These are phyloP conservation scores for Sisyra nigra DNA, from an alignment of 2,888 invertebrate species.

Conservation along the genomic window DNA sequence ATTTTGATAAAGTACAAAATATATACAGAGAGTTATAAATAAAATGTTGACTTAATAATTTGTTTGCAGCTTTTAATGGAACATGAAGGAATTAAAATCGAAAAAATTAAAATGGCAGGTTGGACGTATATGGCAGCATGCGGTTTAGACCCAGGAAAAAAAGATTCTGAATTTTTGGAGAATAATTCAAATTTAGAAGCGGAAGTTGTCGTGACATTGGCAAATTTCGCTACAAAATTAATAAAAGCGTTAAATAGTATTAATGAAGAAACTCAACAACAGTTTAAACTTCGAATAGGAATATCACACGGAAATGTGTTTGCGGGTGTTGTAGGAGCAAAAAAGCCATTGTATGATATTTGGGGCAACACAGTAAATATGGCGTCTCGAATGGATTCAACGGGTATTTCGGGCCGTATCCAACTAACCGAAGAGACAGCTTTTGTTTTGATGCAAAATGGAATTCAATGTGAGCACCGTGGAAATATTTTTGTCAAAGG, in stretches of 20 bases:
- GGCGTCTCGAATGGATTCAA: conserved; percentile 92
- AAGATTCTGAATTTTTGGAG: conserved; percentile 31
- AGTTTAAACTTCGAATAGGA: conserved; percentile 61
- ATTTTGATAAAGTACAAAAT: conserved; percentile 72
- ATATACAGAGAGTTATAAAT: no score
- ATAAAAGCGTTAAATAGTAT: conserved; percentile 43
- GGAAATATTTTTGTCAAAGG: conserved; percentile 61
- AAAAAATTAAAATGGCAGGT: conserved; percentile 93
- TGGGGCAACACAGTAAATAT: conserved; percentile 97
- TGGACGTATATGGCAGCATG: conserved; percentile 97
- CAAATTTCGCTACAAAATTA: conserved; percentile 59
- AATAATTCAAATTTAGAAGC: conserved; percentile 15
- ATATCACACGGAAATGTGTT: conserved; percentile 83
- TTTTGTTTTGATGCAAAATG: conserved; percentile 44
- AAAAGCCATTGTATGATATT: conserved; percentile 89
- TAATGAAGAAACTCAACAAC: conserved; percentile 34
- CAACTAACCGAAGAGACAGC: conserved; percentile 65
- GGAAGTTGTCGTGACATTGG: conserved; percentile 37
- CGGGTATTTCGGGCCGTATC: conserved; percentile 63
- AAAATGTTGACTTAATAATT: no score
- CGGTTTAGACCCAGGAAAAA: conserved; percentile 62
- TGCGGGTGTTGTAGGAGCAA: conserved; percentile 87
- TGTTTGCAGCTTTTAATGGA: conserved; percentile 43
- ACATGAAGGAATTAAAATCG: conserved; percentile 52
- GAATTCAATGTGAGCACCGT: conserved; percentile 49